Evolutionary conservation across 2,888 invertebrate genomes (phyloP).

Genomic region (Dolichopus griseipennis): DNA sequence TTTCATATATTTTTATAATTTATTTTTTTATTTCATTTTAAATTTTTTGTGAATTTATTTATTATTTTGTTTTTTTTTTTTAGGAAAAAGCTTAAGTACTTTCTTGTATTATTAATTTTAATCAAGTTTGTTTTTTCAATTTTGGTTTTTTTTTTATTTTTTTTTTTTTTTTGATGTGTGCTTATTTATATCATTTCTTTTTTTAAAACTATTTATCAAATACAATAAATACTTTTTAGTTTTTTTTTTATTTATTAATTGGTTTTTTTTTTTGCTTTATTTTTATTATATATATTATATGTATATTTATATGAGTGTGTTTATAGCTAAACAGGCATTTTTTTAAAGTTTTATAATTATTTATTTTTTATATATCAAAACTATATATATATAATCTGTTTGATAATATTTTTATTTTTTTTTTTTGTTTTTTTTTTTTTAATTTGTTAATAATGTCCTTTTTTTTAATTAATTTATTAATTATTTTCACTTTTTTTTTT

Average conservation of each 20-base stretch:
- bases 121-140: not conserved
- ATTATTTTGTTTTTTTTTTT: not conserved
- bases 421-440: too few relatives aligned
- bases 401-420: too few relatives aligned
- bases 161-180: not conserved
- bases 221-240: not conserved
- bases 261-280: too few relatives aligned
- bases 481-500: too few relatives aligned
- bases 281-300: too few relatives aligned
- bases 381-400: not conserved
- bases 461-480: too few relatives aligned
- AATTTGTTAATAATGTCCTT: too few relatives aligned
- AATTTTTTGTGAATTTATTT: not conserved
- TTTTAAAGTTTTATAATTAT: not conserved
- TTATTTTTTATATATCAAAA: not conserved
- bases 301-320: not conserved
- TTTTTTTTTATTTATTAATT: not conserved
- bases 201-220: not conserved
- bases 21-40: not conserved
- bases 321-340: constrained; percentile 6
- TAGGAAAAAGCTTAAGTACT: constrained; percentile 1
- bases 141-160: not conserved
- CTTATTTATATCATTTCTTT: not conserved
- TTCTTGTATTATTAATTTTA: not conserved
- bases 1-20: not conserved